These are phyloP conservation scores for Microctonus brassicae DNA, from an alignment of 2,888 invertebrate genomes.

Conservation along the genomic window DNA sequence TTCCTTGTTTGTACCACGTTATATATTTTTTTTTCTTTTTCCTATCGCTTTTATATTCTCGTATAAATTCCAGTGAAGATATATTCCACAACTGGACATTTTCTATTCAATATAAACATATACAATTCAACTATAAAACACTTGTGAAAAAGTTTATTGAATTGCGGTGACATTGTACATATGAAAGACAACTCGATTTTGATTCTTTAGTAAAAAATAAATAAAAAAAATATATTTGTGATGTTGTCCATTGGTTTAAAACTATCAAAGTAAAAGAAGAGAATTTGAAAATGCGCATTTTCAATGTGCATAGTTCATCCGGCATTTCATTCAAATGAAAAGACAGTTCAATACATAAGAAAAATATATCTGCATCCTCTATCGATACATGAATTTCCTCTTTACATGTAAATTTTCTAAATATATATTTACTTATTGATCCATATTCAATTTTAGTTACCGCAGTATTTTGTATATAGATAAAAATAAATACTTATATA, in stretches of 20 bases:
- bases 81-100: constrained; percentile 28
- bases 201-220: constrained; percentile 5
- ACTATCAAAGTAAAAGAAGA: constrained; percentile 3
- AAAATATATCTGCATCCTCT: not conserved
- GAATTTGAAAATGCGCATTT: not conserved
- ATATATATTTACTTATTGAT: not conserved
- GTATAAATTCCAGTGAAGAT: not conserved
- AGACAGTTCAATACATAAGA: not conserved
- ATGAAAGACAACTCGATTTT: constrained; percentile 16
- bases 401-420: not conserved
- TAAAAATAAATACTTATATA: not conserved
- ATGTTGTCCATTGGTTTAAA: constrained; percentile 22
- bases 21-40: too few relatives aligned
- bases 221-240: constrained; percentile 11
- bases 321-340: constrained; percentile 5
- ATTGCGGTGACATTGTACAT: constrained; percentile 21
- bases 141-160: constrained; percentile 32
- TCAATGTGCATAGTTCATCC: constrained; percentile 2
- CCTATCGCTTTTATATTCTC: constrained; percentile 6
- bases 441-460: not conserved
- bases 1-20: constrained; percentile 1
- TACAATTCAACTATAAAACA: constrained; percentile 32
- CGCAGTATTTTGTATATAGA: not conserved
- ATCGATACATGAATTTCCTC: not conserved
- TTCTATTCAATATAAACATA: constrained; percentile 1